These are phyloP conservation scores for Pterocles burchelli DNA, from an alignment of 2,113 vertebrate genomes.

Conservation along the genomic window DNA sequence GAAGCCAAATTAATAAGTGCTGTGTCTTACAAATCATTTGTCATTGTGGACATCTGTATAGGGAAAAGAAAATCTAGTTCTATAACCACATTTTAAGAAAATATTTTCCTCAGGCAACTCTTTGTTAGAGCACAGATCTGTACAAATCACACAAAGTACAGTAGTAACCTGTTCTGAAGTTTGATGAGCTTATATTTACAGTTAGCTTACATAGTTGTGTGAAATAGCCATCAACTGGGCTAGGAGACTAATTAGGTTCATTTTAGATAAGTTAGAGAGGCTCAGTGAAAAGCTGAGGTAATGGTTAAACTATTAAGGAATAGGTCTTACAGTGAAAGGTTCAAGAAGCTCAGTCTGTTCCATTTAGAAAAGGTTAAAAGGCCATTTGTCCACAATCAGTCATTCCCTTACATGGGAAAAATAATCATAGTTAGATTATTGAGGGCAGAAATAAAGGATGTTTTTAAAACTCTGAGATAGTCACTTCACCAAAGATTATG, in stretches of 20 bases:
- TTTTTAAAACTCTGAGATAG: background rate
- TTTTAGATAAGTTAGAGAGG: constrained; percentile 9
- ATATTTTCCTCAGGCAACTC: background rate
- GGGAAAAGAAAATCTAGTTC: constrained; percentile 14
- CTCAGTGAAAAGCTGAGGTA: constrained; percentile 1
- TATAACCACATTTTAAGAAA: background rate
- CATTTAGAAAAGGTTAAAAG: background rate
- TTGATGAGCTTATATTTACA: background rate
- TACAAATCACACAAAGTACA: background rate
- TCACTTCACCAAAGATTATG: background rate
- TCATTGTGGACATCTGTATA: background rate
- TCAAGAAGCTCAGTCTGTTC: background rate
- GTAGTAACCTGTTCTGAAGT: background rate
- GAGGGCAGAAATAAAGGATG: background rate
- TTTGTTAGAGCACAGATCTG: background rate
- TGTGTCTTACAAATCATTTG: background rate
- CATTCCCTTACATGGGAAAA: background rate
- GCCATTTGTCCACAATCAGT: background rate
- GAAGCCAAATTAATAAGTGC: background rate
- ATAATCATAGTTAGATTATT: background rate
- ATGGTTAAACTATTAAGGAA: background rate
- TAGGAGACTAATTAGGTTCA: constrained; percentile 16
- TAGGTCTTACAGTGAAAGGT: background rate
- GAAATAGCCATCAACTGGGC: background rate
- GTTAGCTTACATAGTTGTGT: background rate